Evolutionary conservation across 2,113 vertebrate genomes (phyloP), one percentile per base, ranked within the genome.

Genomic region (Canis aureus): DNA sequence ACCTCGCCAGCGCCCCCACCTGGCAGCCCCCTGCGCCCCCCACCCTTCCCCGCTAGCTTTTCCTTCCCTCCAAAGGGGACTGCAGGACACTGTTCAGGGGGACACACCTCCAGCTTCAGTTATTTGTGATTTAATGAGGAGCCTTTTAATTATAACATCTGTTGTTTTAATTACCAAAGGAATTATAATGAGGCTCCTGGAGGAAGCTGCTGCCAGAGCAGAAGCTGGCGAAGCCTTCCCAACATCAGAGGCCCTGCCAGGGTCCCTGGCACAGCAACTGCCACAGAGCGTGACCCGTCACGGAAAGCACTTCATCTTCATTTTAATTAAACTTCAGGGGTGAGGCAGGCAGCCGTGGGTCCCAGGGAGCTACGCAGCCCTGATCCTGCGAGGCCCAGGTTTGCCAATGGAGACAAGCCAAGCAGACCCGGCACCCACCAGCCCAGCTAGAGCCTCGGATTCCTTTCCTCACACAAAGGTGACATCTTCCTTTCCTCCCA

Each of bases 91-190:
- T 35, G 32, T 88, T 97, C 91, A 59, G 60, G 27, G 66, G 62
- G 96, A 35, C 94, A 83, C 94, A 97, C 97, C 97, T 94, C 95
- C 66, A 97, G 91, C 96, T 92, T 97, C 95, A 89, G 97, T 97
- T 98, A 97, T 89, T 95, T 98, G 97, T 97, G 97, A 98, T 97
- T 97, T 97, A 98, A 98, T 87, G 90, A 98, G 94, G 90, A 99
- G 86, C 69, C 95, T 98, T 98, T 98, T 98, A 98, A 98, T 98
- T 98, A 97, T 89, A 98, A 98, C 98, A 98, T 97, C 98, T 99
- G 98, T 97, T 98, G 96, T 97, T 98, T 98, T 98, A 98, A 98
- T 98, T 98, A 98, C 97, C 97, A 97, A 85, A 98, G 96, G 97
- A 98, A 98, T 98, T 98, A 95, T 97, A 98, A 98, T 97, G 97